Evolutionary conservation across 1,140 invertebrate species (phyloP), one percentile per base, ranked within the genome.

Genomic region (Drosophila bipectinata): DNA sequence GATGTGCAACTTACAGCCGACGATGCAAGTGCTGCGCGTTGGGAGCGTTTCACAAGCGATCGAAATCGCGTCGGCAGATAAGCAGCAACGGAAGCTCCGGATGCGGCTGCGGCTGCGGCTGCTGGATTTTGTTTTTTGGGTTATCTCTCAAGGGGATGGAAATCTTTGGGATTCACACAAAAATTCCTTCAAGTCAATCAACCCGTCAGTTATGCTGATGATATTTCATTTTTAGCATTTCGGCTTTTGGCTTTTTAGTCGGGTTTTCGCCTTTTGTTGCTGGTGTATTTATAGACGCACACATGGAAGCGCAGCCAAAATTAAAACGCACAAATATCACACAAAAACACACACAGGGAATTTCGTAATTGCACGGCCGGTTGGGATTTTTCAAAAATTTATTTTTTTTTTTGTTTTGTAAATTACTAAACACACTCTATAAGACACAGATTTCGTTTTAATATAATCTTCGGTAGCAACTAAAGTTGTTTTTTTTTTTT

Each of bases 111-210:
- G 12, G 75, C 71, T 71, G 75, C 8, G 54, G 64, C 55, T 14
- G 39, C 18, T 41, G 39, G 48, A 59, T 60, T 62, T 53, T 28
- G 21, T 44, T 57, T 57, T 51, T 63, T 49, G 0, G 32, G 55
- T 54, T 68, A 44, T 57, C 54, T 4, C 15, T 41, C 54, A 6
- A 15, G 47, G 44, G 37, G 56, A 39, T 47, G 49, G 57, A 9
- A 44, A 44, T 18, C 41, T 79, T 62, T 80, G 41, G 41, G 41
- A 15, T 34, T 64, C 37, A 41, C 21, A 47, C n/a, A 24, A 15
- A 72, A 87, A 85, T 85, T 87, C 81, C 82, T 78, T 61, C 74
- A 69, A 85, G 81, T 85, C 81, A 85, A 85, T 85, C 81, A 85
- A 85, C 81, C 82, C 81, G 78, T 81, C 82, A 77, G 66, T 64